Evolutionary conservation across 1,140 invertebrate genomes (phyloP), one percentile per base, ranked within the genome.

Genomic region (Bombyx mori): DNA sequence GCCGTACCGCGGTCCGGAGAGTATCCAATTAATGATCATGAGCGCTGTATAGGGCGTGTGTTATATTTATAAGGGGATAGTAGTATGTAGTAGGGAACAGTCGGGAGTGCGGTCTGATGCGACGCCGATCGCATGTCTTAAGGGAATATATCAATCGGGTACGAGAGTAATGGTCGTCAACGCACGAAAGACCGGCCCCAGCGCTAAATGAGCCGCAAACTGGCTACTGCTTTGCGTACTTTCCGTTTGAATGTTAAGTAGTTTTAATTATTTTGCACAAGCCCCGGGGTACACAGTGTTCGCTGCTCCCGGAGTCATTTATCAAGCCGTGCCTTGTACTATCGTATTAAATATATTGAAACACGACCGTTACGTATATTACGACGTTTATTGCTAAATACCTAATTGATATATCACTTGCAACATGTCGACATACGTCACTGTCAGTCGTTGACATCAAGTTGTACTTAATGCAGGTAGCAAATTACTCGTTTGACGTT

Each of bases 231-330:
- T 67, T 60, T 63, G 54, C 64, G 64, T 64, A 78, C 75, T 81
- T 78, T 77, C 77, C 71, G 77, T 68, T 76, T 83, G 80, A 86
- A 86, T 84, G 67, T 82, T 82, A 86, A 84, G 77, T 83, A 84
- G 77, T 83, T 84, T 86, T 84, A 84, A 84, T 83, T 82, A 85
- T 82, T 79, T 79, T 67, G 75, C 77, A 73, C 70, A 64, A 65
- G 78, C 78, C 73, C 63, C 73, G 70, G 57, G 75, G 68, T 76
- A 67, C 63, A 49, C 57, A 58, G 50, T 58, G 63, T 58, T 61
- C 67, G 56, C 61, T 55, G 49, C 61, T 66, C 63, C 69, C 63
- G 72, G 58, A 74, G 59, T 65, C 73, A 70, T 75, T 68, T 71
- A 75, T 76, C 71, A 76, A 65, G 51, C 62, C 22, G 60, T 43